Conservation (phyloP, 2,797 vertebrate species). For the Ctenochaetus hawaiiensis region DNA sequence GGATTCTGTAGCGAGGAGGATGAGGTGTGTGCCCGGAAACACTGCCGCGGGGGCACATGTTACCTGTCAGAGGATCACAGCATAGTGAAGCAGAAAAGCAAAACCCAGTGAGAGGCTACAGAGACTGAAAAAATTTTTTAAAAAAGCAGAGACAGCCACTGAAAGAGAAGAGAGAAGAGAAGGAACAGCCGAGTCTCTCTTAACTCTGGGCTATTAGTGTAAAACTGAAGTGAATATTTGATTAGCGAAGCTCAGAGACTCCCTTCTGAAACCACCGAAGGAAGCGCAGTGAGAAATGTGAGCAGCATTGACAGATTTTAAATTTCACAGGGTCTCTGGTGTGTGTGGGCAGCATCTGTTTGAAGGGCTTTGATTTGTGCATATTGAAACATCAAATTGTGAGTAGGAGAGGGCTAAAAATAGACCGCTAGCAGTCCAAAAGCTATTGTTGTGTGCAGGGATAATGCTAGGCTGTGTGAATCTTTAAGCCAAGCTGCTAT, state of each 20-base stretch:
- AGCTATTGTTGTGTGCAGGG: conserved; percentile 72
- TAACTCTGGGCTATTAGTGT: conserved; percentile 37
- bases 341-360: conserved; percentile 69
- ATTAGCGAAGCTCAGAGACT: conserved; percentile 53
- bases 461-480: conserved; percentile 70
- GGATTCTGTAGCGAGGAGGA: conserved; percentile 6
- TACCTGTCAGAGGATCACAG: conserved; percentile 48
- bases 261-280: conserved; percentile 41
- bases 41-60: conserved; percentile 34
- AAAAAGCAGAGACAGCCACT: not conserved
- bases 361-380: conserved; percentile 74
- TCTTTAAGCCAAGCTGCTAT: conserved; percentile 64
- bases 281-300: conserved; percentile 38
- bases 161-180: conserved; percentile 5
- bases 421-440: conserved; percentile 61
- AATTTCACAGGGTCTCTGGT: conserved; percentile 63
- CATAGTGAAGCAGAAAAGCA: conserved; percentile 11
- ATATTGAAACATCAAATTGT: conserved; percentile 79
- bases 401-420: conserved; percentile 71
- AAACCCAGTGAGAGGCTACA: conserved; percentile 5
- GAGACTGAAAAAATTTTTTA: not conserved
- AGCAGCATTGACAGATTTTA: conserved; percentile 56
- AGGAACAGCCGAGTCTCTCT: conserved; percentile 9
- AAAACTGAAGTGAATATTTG: conserved; percentile 54
- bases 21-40: conserved; percentile 22